phyloP scores from a whole-genome alignment of 2,888 invertebrate genomes.

The Cyrtodaria siliqua region DNA sequence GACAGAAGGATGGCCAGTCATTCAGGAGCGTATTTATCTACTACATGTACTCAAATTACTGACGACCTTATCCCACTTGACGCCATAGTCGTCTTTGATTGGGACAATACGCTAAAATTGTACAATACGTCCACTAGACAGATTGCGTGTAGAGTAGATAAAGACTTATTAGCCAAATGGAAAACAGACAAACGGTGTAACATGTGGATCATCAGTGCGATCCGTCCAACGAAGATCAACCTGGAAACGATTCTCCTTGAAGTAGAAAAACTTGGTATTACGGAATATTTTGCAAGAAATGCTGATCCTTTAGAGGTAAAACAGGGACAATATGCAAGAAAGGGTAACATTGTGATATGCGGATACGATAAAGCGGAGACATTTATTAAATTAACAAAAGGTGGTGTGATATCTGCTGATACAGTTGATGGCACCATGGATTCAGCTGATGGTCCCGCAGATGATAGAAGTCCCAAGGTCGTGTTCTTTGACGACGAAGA shows the following conservation, averaged over 20 bases:
- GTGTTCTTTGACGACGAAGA: conserved; percentile 72
- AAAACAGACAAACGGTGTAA: conserved; percentile 46
- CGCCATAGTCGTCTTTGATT: conserved; percentile 61
- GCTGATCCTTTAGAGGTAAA: conserved; percentile 33
- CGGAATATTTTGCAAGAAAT: conserved; percentile 45
- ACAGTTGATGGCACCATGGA: neutral
- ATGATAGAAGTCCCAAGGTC: neutral
- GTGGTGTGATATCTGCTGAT: neutral
- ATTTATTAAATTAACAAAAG: conserved; percentile 42
- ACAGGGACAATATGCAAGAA: conserved; percentile 43
- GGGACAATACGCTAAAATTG: conserved; percentile 70
- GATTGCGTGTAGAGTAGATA: conserved; percentile 50
- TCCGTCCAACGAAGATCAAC: conserved; percentile 62
- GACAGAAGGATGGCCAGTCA: too few species aligned
- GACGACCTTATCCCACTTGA: conserved; percentile 10
- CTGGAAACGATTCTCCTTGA: conserved; percentile 67
- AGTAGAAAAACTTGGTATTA: conserved; percentile 58
- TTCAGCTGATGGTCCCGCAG: neutral
- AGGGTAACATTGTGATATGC: conserved; percentile 68
- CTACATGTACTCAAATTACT: too few species aligned
- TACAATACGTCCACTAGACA: conserved; percentile 38
- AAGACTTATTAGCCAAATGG: conserved; percentile 35
- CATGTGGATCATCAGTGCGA: conserved; percentile 69
- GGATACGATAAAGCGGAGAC: conserved; percentile 74
- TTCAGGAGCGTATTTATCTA: too few species aligned